These are phyloP conservation scores for human DNA, from an alignment of 2,113 vertebrate genomes.

Conservation along the genomic window DNA sequence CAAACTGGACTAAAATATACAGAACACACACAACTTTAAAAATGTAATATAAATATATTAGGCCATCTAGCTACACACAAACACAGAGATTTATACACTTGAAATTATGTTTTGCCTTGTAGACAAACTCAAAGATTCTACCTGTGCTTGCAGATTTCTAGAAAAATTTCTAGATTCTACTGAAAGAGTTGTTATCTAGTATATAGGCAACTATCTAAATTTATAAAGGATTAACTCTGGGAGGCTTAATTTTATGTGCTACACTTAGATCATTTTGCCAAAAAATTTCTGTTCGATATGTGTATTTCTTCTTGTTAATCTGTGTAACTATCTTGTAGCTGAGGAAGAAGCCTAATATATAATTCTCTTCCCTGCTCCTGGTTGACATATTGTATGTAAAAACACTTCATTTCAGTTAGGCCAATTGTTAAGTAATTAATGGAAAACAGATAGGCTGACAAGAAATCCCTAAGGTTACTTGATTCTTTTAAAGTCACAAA, in stretches of 20 bases:
- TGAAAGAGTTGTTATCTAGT: background rate
- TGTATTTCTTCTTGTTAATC: slow-evolving; percentile 21
- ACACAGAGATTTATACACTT: background rate
- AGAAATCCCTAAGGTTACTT: slow-evolving; percentile 80
- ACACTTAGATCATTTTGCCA: slow-evolving; percentile 1
- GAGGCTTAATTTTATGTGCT: slow-evolving; percentile 42
- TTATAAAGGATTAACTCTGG: slow-evolving; percentile 41
- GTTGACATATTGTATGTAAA: background rate
- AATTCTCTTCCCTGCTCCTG: slow-evolving; percentile 28
- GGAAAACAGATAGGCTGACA: slow-evolving; percentile 84
- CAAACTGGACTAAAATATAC: slow-evolving; percentile 44
- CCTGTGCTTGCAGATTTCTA: background rate
- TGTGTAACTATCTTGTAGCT: background rate
- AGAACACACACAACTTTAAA: background rate
- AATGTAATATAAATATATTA: background rate
- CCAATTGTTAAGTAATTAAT: slow-evolving; percentile 87
- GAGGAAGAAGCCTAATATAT: slow-evolving; percentile 30
- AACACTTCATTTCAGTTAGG: slow-evolving; percentile 86
- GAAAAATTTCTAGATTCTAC: slow-evolving; percentile 4
- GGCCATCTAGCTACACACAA: background rate
- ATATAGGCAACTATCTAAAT: slow-evolving; percentile 30
- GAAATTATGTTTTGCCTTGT: background rate
- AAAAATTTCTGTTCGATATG: background rate
- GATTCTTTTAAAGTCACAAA: slow-evolving; percentile 1
- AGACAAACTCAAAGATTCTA: slow-evolving; percentile 15